Evolutionary conservation across 2,888 invertebrate species (phyloP).

Genomic region (Apodemia mormo): DNA sequence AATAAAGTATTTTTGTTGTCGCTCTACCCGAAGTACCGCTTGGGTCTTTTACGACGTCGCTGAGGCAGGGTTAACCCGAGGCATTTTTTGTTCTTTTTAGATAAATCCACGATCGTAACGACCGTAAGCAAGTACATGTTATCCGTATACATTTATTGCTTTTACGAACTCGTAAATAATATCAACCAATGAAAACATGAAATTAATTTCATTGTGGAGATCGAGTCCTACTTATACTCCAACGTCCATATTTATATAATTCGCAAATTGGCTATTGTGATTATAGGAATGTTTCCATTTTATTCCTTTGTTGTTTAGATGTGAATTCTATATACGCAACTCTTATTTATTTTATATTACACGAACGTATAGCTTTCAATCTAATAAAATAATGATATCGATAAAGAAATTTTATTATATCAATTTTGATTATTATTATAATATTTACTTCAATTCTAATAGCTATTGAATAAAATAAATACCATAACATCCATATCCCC

Average conservation of each 20-base stretch:
- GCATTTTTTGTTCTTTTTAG: constrained; percentile 79
- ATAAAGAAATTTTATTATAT: background rate
- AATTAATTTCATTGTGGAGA: constrained; percentile 75
- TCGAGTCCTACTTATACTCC: constrained; percentile 40
- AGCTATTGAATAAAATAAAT: background rate
- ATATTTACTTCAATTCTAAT: background rate
- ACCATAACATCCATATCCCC: too few relatives aligned
- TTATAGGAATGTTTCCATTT: constrained; percentile 18
- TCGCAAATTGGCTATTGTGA: constrained; percentile 19
- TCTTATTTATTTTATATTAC: constrained; percentile 13
- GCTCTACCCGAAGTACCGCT: constrained; percentile 63
- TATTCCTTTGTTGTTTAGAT: constrained; percentile 15
- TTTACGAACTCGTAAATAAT: constrained; percentile 78
- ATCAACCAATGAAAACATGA: constrained; percentile 68
- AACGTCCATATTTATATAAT: constrained; percentile 18
- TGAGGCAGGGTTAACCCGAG: constrained; percentile 63
- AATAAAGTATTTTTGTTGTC: constrained; percentile 81
- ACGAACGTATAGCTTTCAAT: background rate
- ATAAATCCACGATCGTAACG: constrained; percentile 78
- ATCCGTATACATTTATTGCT: constrained; percentile 78
- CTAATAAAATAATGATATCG: constrained; percentile 12
- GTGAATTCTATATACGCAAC: background rate
- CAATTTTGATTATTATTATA: background rate
- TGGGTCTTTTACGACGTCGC: constrained; percentile 73
- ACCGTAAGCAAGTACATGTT: constrained; percentile 77